These are phyloP conservation scores for Ctenicera cuprea DNA, from an alignment of 2,888 invertebrate species.

Conservation along the genomic window DNA sequence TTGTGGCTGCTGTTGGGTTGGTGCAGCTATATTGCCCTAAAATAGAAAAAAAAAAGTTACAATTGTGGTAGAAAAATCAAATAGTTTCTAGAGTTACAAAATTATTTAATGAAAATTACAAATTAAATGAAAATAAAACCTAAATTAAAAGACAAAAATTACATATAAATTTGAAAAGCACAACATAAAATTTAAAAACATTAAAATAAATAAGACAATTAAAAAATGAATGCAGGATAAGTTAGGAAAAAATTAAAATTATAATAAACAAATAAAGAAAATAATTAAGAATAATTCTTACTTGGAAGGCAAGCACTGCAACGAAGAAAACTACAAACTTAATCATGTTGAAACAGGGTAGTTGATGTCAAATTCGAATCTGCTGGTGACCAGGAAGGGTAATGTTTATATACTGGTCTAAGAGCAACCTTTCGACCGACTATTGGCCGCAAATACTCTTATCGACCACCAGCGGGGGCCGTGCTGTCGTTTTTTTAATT, in stretches of 20 bases:
- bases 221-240: no score
- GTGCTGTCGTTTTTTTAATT: neutral
- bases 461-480: slow-evolving; percentile 2
- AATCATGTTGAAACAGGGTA: neutral
- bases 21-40: no score
- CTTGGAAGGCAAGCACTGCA: neutral
- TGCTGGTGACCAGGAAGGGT: neutral
- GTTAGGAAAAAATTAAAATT: neutral
- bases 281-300: neutral
- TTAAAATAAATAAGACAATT: no score
- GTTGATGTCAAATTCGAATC: neutral
- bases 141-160: no score
- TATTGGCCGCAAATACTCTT: neutral
- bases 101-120: no score
- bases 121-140: no score
- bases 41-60: no score
- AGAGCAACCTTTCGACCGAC: slow-evolving; percentile 6
- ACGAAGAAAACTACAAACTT: slow-evolving; percentile 12
- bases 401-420: neutral
- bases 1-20: neutral
- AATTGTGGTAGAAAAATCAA: no score
- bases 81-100: no score
- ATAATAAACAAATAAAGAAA: no score
- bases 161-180: no score
- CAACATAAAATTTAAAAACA: neutral